Conservation (phyloP, 2,888 invertebrate species). For the Plebejus anna region DNA sequence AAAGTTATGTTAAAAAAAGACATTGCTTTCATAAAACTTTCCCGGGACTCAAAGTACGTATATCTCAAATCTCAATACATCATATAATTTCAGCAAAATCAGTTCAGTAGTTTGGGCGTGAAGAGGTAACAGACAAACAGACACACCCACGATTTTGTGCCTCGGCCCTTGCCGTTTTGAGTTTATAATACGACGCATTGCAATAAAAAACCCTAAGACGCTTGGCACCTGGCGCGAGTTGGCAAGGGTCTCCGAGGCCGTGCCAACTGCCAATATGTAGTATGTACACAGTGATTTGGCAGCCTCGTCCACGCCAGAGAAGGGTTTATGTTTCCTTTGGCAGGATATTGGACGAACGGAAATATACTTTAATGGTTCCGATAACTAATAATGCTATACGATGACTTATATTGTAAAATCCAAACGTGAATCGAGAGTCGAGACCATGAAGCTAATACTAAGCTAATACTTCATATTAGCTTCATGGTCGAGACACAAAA, state of each 20-base stretch:
- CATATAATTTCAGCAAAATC: too few relatives aligned
- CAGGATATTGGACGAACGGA: conserved; percentile 36
- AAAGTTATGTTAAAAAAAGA: too few relatives aligned
- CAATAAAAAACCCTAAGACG: conserved; percentile 33
- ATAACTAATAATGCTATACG: not conserved
- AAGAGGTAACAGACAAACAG: too few relatives aligned
- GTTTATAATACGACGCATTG: not conserved
- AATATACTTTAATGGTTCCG: conserved; percentile 7
- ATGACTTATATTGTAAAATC: not conserved
- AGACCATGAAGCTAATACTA: too few relatives aligned
- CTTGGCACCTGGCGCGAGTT: conserved; percentile 60
- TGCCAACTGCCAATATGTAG: conserved; percentile 41
- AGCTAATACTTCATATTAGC: too few relatives aligned
- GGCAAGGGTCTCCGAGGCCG: conserved; percentile 50
- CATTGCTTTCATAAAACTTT: too few relatives aligned
- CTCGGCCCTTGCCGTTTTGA: not conserved
- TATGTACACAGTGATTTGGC: conserved; percentile 59
- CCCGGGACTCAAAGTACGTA: too few relatives aligned
- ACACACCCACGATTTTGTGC: not conserved
- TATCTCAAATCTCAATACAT: too few relatives aligned
- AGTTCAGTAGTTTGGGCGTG: too few relatives aligned
- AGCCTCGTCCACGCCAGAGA: conserved; percentile 54
- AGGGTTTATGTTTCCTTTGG: conserved; percentile 56
- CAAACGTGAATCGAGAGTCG: too few relatives aligned
- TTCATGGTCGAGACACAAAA: too few relatives aligned